Evolutionary conservation across 2,888 invertebrate species (phyloP), one percentile per base, ranked within the genome.

Genomic region (Boloria euphrosyne): DNA sequence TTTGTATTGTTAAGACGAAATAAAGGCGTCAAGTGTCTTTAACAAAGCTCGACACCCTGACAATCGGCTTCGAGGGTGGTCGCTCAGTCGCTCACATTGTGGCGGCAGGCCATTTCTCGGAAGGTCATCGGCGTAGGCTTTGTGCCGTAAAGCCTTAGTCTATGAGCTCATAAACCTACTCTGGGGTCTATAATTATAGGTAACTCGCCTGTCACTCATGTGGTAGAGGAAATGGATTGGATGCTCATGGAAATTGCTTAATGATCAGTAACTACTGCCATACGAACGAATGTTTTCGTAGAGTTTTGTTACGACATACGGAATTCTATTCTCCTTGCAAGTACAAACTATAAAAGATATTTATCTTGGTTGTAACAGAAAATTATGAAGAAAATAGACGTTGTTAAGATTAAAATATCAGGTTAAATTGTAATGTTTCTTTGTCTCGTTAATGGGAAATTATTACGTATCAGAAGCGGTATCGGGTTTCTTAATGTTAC

Each of bases 41-140:
- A 72, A 76, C 74, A 73, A 74, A 82, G 81, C 76, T 75, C 80
- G 83, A 80, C 80, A 80, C 79, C 77, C 76, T 80, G 80, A 87
- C 84, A 86, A 88, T 84, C 80, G 76, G 62, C 88, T 62, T 73
- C 80, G 84, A 81, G 88, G 90, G 91, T 90, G 91, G 91, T 85
- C 91, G 70, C 67, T 59, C 49, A 50, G 59, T 31, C 50, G 57
- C 68, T 61, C 76, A 82, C 83, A 80, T 77, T 80, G 81, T 79
- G 75, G 75, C 72, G 72, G 79, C 77, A 78, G 78, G 78, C 81
- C 78, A 81, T 76, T 91, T 90, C 90, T 87, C 71, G 81, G 91
- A 91, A 91, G 90, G 89, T 87, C 85, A 85, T 76, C 74, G 78
- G 71, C 75, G 78, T 78, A 78, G 79, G 78, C 79, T 81, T 79